Evolutionary conservation across 2,113 vertebrate species (phyloP).

Genomic region (Capreolus pygargus): DNA sequence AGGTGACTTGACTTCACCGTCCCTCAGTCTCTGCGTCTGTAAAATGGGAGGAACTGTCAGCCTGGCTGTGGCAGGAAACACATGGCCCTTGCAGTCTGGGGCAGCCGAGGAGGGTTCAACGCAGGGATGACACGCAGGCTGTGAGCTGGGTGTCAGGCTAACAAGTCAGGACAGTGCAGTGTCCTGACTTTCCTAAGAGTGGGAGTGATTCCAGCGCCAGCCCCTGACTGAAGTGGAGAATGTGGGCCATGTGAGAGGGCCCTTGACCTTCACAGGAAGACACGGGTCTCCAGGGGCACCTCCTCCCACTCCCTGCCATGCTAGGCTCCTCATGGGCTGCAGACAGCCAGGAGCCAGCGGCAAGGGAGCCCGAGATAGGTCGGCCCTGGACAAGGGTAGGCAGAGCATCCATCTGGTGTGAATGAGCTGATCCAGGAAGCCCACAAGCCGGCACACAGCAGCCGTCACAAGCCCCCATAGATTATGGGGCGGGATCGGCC

Average conservation of each 20-base stretch:
- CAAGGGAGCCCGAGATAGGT: not conserved
- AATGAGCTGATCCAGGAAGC: not conserved
- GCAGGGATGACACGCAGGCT: not conserved
- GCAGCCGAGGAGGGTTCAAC: not conserved
- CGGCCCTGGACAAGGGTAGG: not conserved
- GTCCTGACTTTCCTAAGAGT: not conserved
- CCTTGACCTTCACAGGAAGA: not conserved
- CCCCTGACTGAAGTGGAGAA: not conserved
- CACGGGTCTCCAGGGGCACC: accelerated
- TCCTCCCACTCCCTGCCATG: accelerated
- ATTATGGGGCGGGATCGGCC: accelerated
- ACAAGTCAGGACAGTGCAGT: not conserved
- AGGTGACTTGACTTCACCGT: not conserved
- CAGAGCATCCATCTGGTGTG: too few species aligned
- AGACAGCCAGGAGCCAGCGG: not conserved
- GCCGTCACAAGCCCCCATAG: accelerated
- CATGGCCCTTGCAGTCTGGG: accelerated
- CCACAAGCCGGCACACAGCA: not conserved
- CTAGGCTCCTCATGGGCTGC: not conserved
- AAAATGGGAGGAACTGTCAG: not conserved
- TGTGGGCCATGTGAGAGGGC: not conserved
- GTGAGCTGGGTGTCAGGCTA: not conserved
- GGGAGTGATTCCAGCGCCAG: not conserved
- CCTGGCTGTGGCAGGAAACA: not conserved
- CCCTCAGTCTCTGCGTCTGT: not conserved